Conservation (phyloP, 2,113 vertebrate species). For the Pantherophis guttatus region DNA sequence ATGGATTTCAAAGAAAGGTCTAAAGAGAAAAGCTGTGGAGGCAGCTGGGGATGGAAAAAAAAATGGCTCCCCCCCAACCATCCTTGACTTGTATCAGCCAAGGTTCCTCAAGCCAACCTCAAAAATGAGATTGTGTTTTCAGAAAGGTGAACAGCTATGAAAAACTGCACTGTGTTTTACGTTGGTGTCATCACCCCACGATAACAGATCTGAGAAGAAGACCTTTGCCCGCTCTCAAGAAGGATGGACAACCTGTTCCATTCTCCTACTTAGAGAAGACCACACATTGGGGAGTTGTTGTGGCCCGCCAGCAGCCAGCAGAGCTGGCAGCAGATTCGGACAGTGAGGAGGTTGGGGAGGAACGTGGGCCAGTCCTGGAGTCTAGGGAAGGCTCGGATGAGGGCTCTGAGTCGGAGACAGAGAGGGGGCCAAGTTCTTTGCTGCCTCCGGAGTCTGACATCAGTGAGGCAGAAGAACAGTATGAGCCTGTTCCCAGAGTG, state of each 20-base stretch:
- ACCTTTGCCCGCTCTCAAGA: neutral
- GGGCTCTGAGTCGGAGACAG: too few relatives aligned
- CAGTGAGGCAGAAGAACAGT: too few relatives aligned
- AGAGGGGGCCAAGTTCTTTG: too few relatives aligned
- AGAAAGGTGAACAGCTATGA: neutral
- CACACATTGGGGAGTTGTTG: neutral
- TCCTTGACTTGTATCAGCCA: neutral
- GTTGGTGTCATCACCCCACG: neutral
- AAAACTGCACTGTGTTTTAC: neutral
- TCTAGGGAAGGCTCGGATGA: too few relatives aligned
- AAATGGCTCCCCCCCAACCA: neutral
- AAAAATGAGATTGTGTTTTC: neutral
- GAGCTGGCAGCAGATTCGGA: too few relatives aligned
- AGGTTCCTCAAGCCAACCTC: neutral
- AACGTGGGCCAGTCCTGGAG: too few relatives aligned
- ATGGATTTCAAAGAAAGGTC: too few relatives aligned
- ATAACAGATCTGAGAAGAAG: neutral
- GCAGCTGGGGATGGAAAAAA: neutral
- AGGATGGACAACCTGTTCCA: neutral
- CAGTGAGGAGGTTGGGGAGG: too few relatives aligned
- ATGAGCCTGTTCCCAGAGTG: too few relatives aligned
- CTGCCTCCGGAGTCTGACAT: too few relatives aligned
- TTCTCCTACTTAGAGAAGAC: neutral
- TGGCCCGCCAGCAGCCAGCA: too few relatives aligned
- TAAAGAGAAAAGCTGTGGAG: neutral